phyloP scores from a whole-genome alignment of 35 echinoderm and acorn worm species.

The Apostichopus parvimensis region DNA sequence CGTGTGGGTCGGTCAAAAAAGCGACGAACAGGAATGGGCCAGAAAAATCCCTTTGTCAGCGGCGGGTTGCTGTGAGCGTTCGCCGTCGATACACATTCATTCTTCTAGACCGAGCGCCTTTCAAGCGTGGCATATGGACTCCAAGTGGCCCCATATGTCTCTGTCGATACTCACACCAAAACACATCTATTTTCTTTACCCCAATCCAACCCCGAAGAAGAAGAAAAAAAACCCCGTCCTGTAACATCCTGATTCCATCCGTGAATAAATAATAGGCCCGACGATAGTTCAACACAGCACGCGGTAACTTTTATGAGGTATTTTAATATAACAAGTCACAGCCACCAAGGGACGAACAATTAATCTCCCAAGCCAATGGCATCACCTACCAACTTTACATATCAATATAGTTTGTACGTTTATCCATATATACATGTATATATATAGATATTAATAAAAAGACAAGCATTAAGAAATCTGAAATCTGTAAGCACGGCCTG shows the following conservation, averaged over 20 bases:
- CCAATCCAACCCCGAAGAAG: slow-evolving; percentile 22
- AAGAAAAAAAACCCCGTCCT: slow-evolving; percentile 1
- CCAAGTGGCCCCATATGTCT: slow-evolving; percentile 79
- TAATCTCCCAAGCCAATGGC: slow-evolving; percentile 28
- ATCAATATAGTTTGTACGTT: background rate
- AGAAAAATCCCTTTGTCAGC: slow-evolving; percentile 79
- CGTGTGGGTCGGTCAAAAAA: slow-evolving; percentile 81
- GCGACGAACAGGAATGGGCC: slow-evolving; percentile 68
- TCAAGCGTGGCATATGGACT: slow-evolving; percentile 89
- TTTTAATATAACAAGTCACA: slow-evolving; percentile 6
- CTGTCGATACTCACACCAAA: slow-evolving; percentile 72
- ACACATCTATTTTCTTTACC: slow-evolving; percentile 72
- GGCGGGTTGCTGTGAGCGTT: slow-evolving; percentile 68
- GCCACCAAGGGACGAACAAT: slow-evolving; percentile 2
- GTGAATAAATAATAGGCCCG: slow-evolving; percentile 87
- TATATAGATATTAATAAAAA: background rate
- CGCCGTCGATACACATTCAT: slow-evolving; percentile 50
- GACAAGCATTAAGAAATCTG: slow-evolving; percentile 10
- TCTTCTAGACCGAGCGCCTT: slow-evolving; percentile 61
- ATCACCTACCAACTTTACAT: background rate
- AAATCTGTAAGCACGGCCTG: background rate
- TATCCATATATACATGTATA: background rate
- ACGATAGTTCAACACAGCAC: slow-evolving; percentile 69
- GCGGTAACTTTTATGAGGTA: slow-evolving; percentile 62
- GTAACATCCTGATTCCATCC: slow-evolving; percentile 35